phyloP scores from a whole-genome alignment of 2,888 invertebrate genomes.

The Ectemnius lituratus region DNA sequence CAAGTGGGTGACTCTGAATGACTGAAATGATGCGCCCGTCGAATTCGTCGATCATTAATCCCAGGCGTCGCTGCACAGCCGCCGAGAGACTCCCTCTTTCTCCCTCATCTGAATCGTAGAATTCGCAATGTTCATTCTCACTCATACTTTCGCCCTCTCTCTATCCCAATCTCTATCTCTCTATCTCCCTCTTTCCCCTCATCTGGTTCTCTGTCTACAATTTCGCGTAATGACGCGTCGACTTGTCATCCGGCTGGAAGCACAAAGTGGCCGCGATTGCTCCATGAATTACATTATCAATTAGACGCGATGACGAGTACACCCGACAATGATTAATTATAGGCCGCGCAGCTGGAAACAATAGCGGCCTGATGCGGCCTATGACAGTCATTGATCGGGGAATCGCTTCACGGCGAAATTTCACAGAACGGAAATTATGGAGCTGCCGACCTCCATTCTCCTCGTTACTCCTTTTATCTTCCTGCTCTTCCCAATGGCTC shows the following conservation, averaged over 20 bases:
- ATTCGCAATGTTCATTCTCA: conserved; percentile 22
- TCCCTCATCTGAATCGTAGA: background rate
- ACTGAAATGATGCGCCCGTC: conserved; percentile 25
- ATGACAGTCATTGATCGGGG: too few relatives aligned
- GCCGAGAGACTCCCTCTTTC: conserved; percentile 1
- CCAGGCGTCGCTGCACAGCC: conserved; percentile 5
- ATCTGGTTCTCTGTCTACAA: conserved; percentile 21
- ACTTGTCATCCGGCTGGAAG: conserved; percentile 33
- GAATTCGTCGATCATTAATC: conserved; percentile 46
- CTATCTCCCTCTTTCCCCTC: too few relatives aligned
- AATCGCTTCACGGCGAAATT: too few relatives aligned
- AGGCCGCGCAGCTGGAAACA: background rate
- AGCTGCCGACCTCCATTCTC: too few relatives aligned
- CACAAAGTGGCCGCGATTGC: conserved; percentile 50
- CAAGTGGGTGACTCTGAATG: conserved; percentile 15
- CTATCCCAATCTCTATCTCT: too few relatives aligned
- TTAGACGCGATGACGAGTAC: conserved; percentile 45
- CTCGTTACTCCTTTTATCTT: too few relatives aligned
- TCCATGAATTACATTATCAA: conserved; percentile 46
- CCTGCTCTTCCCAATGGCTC: too few relatives aligned
- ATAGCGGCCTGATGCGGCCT: too few relatives aligned
- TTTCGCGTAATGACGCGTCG: conserved; percentile 52
- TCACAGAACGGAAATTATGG: too few relatives aligned
- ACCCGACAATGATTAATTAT: conserved; percentile 43
- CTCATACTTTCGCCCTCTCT: too few relatives aligned